Base-by-base conservation (phyloP, 2,113 vertebrate genomes). In the Bujurquina vittata region DNA sequence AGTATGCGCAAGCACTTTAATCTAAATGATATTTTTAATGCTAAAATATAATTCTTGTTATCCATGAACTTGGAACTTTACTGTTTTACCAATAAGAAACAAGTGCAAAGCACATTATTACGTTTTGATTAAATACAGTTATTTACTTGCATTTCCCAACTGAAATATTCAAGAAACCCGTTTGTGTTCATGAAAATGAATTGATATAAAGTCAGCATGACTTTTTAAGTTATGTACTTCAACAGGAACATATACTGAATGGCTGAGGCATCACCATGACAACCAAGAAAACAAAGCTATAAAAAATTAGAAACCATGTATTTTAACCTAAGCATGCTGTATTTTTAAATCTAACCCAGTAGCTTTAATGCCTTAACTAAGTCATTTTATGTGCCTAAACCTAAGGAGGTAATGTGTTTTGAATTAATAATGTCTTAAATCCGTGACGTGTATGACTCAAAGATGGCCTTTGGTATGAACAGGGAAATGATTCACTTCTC, bases 281-380 rank as follows among this genome's bases (percentile, higher is more conserved):
- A 63, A 26, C 40, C 22, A 67, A 67, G 9, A 49, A 67, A 29
- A 65, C 37, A 49, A 37, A 37, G 63, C 14, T 67, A 46, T 67
- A 29, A 10, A 67, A 67, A 2, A 29, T 33, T 33, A 33, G 33
- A 33, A 33, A 33, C 33, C 6, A 31, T 31, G 31, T 33, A 29
- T 46, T 22, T 46, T 11, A 29, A 29, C 0, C 0, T 23, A 67
- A 49, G n/a, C 65, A 7, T 10, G 0, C 26, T 11, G 15, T 49
- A 18, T 69, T 49, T 49, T 40, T 69, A 29, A 49, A 49, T 12
- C 43, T 15, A 43, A 43, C 40, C 40, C 40, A 43, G 40, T 12
- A 43, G 10, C 11, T 40, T 40, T 11, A 40, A 11, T 40, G 10
- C 40, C 40, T 43, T 43, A 43, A 43, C 10, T 6, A 12, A 49